phyloP scores from a whole-genome alignment of 2,113 vertebrate species.

The Acanthisitta chloris region DNA sequence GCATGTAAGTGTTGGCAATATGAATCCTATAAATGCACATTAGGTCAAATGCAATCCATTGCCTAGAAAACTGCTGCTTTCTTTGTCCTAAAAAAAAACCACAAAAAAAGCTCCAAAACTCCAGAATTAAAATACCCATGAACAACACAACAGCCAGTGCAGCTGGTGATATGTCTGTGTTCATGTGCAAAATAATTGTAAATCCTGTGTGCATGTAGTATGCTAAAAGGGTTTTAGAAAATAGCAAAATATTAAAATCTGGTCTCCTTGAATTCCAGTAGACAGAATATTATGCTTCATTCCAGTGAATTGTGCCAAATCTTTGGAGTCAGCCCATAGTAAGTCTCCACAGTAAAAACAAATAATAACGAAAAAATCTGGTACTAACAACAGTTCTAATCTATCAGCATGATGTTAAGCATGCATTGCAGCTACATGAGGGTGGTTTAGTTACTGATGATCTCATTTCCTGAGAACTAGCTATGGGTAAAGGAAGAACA shows the following conservation, averaged over 20 bases:
- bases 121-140: background rate
- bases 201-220: background rate
- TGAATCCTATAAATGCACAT: background rate
- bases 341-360: slow-evolving; percentile 32
- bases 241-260: background rate
- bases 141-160: background rate
- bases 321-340: slow-evolving; percentile 68
- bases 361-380: slow-evolving; percentile 38
- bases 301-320: slow-evolving; percentile 62
- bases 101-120: background rate
- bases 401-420: slow-evolving; percentile 61
- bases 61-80: background rate
- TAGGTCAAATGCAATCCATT: background rate
- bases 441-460: slow-evolving; percentile 55
- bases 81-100: background rate
- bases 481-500: slow-evolving; percentile 64
- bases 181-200: background rate
- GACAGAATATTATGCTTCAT: background rate
- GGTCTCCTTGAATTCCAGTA: background rate
- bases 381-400: slow-evolving; percentile 62
- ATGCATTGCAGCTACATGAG: slow-evolving; percentile 65
- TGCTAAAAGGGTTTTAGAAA: background rate
- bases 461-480: slow-evolving; percentile 53
- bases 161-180: background rate
- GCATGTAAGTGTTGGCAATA: background rate